Evolutionary conservation across 2,888 invertebrate genomes (phyloP), one percentile per base, ranked within the genome.

Genomic region (Agrotis ipsilon): DNA sequence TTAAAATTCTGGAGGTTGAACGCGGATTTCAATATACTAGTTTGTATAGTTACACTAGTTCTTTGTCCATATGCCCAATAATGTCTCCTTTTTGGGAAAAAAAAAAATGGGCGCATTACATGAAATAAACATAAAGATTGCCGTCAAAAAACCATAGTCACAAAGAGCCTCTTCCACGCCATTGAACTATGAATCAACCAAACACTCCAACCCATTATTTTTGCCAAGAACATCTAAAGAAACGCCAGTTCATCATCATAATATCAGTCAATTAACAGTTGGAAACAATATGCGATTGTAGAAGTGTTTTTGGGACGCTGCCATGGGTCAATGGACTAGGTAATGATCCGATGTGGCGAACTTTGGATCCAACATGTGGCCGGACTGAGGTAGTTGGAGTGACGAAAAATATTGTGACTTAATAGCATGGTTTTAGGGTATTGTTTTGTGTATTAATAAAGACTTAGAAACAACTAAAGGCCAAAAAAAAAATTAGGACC

Each of bases 241-340:
- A 63, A 14, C 45, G 14, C 18, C 48, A 52, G 32, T 57, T 62
- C 58, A 75, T 72, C 67, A 71, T 68, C 59, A 62, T 62, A 62
- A 71, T 65, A 80, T 64, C 62, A 75, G 64, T 77, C 68, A 81
- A 83, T 86, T 83, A 83, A 65, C 81, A 77, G 69, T 21, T 58
- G 51, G 52, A 60, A 72, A 78, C 61, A 68, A 71, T 72, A 66
- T 57, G 45, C 46, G 74, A 68, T 73, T 69, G 73, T 76, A 68
- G 52, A 65, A 68, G 66, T 57, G 72, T 67, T 79, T 79, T 87
- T 87, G 88, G 88, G 75, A 71, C 67, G 63, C 61, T 83, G 84
- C 88, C 87, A 86, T 64, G 68, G 87, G 83, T 88, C 81, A 82
- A 78, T 66, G 88, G 19, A 78, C 88, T 77, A 62, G 51, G 54